Percentiles rank a stretch among this genome's conserved stretches.
These are phyloP conservation scores for Drosophila tristis DNA, from an alignment of 1,140 invertebrate genomes.

Conservation along the genomic window DNA sequence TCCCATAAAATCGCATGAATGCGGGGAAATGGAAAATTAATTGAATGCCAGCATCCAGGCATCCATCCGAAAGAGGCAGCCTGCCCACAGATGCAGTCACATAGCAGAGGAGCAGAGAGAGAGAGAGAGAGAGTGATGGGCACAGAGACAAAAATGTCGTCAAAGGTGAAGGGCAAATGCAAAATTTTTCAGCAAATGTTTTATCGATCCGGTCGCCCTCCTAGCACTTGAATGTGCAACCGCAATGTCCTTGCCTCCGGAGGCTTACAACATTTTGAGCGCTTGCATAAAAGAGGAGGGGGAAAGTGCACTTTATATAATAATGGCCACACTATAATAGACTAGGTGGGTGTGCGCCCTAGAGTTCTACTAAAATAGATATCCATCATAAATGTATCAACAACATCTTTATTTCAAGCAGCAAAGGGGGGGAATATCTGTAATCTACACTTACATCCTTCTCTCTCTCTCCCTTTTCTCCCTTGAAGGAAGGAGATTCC, in stretches of 20 bases:
- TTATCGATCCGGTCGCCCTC: constrained; percentile 36
- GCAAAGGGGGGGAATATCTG: no score
- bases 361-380: no score
- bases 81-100: constrained; percentile 4
- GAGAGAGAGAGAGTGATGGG: constrained; percentile 1
- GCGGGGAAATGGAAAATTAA: constrained; percentile 67
- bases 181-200: constrained; percentile 9
- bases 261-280: no score
- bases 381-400: no score
- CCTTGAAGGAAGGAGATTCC: constrained; percentile 5
- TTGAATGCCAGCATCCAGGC: constrained; percentile 61
- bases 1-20: constrained; percentile 57
- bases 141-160: neutral
- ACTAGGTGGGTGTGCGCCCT: no score
- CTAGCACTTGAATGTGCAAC: constrained; percentile 12
- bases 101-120: neutral
- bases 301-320: no score
- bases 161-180: constrained; percentile 40
- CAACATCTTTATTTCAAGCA: no score
- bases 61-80: constrained; percentile 18
- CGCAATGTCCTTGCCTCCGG: constrained; percentile 12
- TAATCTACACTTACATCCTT: no score
- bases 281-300: no score
- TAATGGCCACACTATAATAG: no score
- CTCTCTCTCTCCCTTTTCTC: no score